Evolutionary conservation across 2,113 vertebrate genomes (phyloP), one percentile per base, ranked within the genome.

Genomic region (Nipponia nippon): DNA sequence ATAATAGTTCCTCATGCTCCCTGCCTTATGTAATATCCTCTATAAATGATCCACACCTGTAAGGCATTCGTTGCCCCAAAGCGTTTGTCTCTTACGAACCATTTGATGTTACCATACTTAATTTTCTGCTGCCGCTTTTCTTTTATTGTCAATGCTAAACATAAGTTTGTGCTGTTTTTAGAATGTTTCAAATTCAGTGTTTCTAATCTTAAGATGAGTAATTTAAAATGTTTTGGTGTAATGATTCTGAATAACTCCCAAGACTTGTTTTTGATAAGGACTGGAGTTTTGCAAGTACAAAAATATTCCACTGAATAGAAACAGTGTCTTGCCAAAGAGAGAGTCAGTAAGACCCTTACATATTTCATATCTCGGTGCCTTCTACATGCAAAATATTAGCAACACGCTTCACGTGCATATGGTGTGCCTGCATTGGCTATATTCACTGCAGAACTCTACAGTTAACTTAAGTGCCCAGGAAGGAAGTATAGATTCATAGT

Each of bases 371-470:
- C 16, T 85, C 8, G 13, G 25, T 80, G 53, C 16, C 21, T 81
- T 85, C 46, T 49, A 19, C 12, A 0, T 76, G 22, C 47, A 46
- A 77, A 76, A 53, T 69, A 46, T 10, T 56, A 61, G 22, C 58
- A 55, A 10, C 38, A 14, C 6, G 4, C 16, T 76, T 87, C 15
- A 22, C 0, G 0, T 66, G 30, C 6, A 1, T 34, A 6, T 56
- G 25, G 22, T 70, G 47, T 2, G 0, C 34, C 52, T 87, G 63
- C 56, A 23, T 36, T 75, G n/a, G 16, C 11, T 79, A 1, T 25
- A 10, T 65, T 69, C 9, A 22, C 50, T 89, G 26, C 52, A 84
- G 77, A 65, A 65, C 18, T 53, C 17, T 65, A 8, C 16, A 71
- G n/a, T 67, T 67, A 30, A 20, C 55, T 36, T 14, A 32, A 77